Conservation (phyloP, 1,140 invertebrate genomes). For the Calliopsis andreniformis region DNA sequence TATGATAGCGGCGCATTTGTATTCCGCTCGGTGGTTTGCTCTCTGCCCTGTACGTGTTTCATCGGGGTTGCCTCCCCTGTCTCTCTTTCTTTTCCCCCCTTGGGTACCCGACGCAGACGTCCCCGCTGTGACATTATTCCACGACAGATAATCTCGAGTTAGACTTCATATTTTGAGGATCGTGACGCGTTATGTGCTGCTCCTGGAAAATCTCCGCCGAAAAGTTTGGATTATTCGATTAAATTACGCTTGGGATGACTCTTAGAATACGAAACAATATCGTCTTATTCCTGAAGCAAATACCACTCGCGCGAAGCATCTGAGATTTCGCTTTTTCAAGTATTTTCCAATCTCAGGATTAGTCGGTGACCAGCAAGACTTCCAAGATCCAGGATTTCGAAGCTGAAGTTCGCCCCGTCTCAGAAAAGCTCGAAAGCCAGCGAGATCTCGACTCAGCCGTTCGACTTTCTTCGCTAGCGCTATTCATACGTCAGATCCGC, state of each 20-base stretch:
- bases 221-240: neutral
- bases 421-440: neutral
- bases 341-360: neutral
- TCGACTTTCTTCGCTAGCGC: neutral
- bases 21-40: slow-evolving; percentile 5
- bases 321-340: no score
- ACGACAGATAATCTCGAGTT: slow-evolving; percentile 10
- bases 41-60: slow-evolving; percentile 31
- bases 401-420: neutral
- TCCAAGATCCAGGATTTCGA: neutral
- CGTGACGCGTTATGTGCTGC: neutral
- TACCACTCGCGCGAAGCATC: no score
- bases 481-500: slow-evolving; percentile 12
- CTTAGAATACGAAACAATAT: no score
- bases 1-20: slow-evolving; percentile 26
- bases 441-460: slow-evolving; percentile 2
- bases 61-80: neutral
- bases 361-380: no score
- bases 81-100: no score
- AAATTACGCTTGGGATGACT: neutral
- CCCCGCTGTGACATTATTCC: no score
- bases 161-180: neutral
- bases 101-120: no score
- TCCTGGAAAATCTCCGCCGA: neutral
- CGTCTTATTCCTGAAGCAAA: no score